phyloP scores from a whole-genome alignment of 2,797 vertebrate species.

The Gouania willdenowi region DNA sequence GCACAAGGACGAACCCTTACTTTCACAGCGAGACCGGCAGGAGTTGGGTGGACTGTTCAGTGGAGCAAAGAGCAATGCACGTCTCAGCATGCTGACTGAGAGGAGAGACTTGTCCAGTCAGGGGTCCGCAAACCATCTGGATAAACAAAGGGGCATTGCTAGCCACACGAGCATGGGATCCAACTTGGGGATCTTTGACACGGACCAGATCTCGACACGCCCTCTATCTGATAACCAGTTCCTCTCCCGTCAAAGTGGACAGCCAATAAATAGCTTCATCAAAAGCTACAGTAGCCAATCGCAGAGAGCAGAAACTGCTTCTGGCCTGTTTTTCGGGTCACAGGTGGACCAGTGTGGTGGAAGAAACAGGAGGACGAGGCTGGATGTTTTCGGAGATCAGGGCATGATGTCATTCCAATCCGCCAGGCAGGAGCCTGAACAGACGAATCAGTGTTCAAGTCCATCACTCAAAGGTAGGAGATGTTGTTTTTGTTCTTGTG shows the following conservation, averaged over 20 bases:
- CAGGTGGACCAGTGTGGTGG: constrained; percentile 77
- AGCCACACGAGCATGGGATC: constrained; percentile 70
- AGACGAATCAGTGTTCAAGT: constrained; percentile 77
- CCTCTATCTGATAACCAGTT: constrained; percentile 88
- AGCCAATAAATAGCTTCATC: constrained; percentile 81
- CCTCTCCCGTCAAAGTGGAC: constrained; percentile 84
- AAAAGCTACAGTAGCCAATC: constrained; percentile 86
- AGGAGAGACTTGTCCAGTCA: constrained; percentile 78
- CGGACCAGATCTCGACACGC: constrained; percentile 86
- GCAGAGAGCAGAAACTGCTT: constrained; percentile 68
- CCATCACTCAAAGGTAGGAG: constrained; percentile 83
- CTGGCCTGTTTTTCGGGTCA: constrained; percentile 82
- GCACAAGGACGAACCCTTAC: constrained; percentile 90
- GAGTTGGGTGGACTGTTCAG: constrained; percentile 92
- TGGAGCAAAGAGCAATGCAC: constrained; percentile 83
- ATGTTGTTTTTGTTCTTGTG: background rate
- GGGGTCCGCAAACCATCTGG: constrained; percentile 86
- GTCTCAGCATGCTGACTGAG: constrained; percentile 80
- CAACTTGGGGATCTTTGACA: constrained; percentile 80
- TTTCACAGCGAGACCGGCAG: constrained; percentile 81
- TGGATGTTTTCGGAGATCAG: constrained; percentile 90
- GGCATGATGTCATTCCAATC: constrained; percentile 88
- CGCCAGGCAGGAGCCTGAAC: constrained; percentile 78
- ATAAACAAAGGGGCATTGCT: constrained; percentile 83
- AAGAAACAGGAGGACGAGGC: constrained; percentile 83